Percentiles rank a stretch among this genome's conserved stretches.
Evolutionary conservation across 2,888 invertebrate species (phyloP).

Genomic region (Nezara viridula): DNA sequence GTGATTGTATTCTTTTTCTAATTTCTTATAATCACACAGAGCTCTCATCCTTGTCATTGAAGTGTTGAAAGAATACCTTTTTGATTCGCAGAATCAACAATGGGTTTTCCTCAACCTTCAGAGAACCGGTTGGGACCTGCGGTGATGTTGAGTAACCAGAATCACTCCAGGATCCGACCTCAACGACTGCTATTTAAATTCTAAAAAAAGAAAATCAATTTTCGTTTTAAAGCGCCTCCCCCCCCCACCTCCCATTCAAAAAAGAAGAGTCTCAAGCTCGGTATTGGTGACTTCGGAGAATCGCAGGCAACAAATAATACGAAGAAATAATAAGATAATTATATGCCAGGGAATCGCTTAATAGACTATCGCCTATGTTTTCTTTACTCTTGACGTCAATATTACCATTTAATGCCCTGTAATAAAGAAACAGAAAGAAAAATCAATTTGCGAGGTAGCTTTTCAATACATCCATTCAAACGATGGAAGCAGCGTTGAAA

Average conservation of each 20-base stretch:
- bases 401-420: background rate
- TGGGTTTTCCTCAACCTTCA: slow-evolving; percentile 32
- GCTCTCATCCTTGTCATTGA: background rate
- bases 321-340: background rate
- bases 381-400: background rate
- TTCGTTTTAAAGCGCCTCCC: background rate
- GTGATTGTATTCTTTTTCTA: background rate
- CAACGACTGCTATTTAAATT: background rate
- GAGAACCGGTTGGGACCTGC: background rate
- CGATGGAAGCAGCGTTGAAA: too few species aligned
- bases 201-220: background rate
- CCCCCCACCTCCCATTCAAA: background rate
- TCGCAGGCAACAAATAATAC: background rate
- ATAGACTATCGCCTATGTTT: background rate
- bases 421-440: background rate
- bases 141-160: slow-evolving; percentile 12
- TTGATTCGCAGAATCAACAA: background rate
- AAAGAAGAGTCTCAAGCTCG: background rate
- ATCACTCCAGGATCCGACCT: background rate
- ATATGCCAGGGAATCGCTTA: background rate
- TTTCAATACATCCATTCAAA: too few species aligned
- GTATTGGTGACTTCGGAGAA: background rate
- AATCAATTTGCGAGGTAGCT: too few species aligned
- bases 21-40: background rate
- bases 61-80: background rate